These are phyloP conservation scores for Sinonovacula constricta DNA, from an alignment of 1,140 invertebrate species.

Conservation along the genomic window DNA sequence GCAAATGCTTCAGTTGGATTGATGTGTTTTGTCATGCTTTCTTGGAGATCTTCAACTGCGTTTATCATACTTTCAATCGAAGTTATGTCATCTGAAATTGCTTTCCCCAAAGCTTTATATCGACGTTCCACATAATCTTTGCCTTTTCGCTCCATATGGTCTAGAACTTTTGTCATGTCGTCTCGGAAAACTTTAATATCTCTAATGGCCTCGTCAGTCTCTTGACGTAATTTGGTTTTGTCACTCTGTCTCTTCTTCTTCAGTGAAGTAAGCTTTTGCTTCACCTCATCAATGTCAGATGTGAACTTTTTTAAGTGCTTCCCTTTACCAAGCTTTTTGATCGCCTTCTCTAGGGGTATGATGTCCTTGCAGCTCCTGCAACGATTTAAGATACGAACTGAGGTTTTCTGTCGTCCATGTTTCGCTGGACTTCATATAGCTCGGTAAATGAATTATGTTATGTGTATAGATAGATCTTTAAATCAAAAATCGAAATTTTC, in stretches of 20 bases:
- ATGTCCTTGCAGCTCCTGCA: slow-evolving; percentile 11
- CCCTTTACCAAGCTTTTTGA: neutral
- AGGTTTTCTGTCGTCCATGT: too few species aligned
- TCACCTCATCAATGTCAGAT: slow-evolving; percentile 21
- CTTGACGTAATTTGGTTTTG: slow-evolving; percentile 23
- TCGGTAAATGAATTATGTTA: too few species aligned
- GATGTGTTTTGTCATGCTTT: neutral
- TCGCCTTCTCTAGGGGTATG: neutral
- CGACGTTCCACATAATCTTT: slow-evolving; percentile 27
- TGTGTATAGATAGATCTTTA: too few species aligned
- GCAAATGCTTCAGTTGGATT: slow-evolving; percentile 1
- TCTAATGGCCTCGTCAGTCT: slow-evolving; percentile 31
- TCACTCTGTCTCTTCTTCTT: slow-evolving; percentile 19
- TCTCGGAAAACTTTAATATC: slow-evolving; percentile 41
- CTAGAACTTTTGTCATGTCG: slow-evolving; percentile 29
- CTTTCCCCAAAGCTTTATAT: slow-evolving; percentile 13
- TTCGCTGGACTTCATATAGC: too few species aligned
- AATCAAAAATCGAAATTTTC: too few species aligned
- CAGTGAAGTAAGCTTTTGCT: slow-evolving; percentile 12
- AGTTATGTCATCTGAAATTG: slow-evolving; percentile 18
- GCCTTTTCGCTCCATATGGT: slow-evolving; percentile 33
- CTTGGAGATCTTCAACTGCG: neutral
- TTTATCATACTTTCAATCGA: slow-evolving; percentile 17
- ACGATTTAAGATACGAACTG: too few species aligned
- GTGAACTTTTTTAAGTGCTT: slow-evolving; percentile 29